These are phyloP conservation scores for Lagothrix lagotricha DNA, from an alignment of 2,797 vertebrate species.

Conservation along the genomic window DNA sequence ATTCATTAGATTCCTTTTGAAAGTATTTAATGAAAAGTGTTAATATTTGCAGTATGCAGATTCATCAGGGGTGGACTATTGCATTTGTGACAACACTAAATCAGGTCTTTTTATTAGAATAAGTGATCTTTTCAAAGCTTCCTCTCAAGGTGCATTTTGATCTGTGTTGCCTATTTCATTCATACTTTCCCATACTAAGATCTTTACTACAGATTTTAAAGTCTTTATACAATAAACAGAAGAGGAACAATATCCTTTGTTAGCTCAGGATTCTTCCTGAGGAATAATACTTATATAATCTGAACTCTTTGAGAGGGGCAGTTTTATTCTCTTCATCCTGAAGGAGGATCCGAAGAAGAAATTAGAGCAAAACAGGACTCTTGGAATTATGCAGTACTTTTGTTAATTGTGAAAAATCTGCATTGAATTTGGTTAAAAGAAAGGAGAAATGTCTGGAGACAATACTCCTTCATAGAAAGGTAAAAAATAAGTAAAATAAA, in stretches of 20 bases:
- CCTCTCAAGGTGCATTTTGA: not conserved
- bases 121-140: not conserved
- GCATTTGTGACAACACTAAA: accelerated
- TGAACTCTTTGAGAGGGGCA: not conserved
- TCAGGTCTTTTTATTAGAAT: not conserved
- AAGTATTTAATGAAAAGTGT: not conserved
- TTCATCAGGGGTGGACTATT: not conserved
- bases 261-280: not conserved
- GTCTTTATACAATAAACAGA: not conserved
- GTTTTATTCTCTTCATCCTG: not conserved
- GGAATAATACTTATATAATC: not conserved
- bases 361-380: not conserved
- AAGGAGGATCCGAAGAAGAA: not conserved
- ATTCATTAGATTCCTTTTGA: not conserved
- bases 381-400: not conserved
- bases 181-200: not conserved
- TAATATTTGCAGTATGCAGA: not conserved
- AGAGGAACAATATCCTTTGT: not conserved
- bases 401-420: not conserved
- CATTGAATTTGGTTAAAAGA: not conserved
- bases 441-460: not conserved
- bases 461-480: not conserved
- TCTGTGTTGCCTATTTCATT: not conserved
- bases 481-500: not conserved
- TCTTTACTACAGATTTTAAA: not conserved